These are phyloP conservation scores for Hozukius guyotensis DNA, from an alignment of 2,797 vertebrate genomes.

Conservation along the genomic window DNA sequence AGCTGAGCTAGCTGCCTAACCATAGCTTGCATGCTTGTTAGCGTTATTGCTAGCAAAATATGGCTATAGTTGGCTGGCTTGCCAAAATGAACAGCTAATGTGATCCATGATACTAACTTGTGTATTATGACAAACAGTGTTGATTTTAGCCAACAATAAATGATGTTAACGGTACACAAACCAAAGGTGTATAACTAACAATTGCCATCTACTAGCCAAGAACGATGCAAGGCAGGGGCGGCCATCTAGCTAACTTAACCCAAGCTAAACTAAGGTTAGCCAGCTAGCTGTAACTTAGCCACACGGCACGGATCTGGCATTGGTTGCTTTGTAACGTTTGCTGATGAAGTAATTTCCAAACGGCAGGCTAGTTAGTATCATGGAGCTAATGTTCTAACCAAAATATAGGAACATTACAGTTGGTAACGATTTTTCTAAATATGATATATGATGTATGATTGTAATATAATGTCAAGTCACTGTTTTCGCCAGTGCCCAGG, in stretches of 20 bases:
- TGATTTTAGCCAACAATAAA: neutral
- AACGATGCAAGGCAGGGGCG: neutral
- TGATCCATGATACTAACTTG: neutral
- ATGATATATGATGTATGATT: neutral
- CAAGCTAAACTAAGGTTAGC: neutral
- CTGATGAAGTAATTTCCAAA: neutral
- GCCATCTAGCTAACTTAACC: neutral
- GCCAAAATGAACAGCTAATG: neutral
- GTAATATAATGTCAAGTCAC: neutral
- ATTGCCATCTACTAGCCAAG: neutral
- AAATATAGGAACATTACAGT: neutral
- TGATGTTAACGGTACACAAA: neutral
- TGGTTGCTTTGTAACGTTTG: neutral
- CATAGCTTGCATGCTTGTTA: neutral
- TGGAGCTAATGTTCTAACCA: neutral
- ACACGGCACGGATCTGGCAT: neutral
- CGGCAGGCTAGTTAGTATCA: neutral
- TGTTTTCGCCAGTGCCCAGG: neutral
- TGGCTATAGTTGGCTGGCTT: neutral
- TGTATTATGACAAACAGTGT: neutral
- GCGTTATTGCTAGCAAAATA: neutral
- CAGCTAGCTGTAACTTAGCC: neutral
- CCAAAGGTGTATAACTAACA: neutral
- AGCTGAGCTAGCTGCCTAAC: neutral
- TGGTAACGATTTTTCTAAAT: neutral